Base-by-base conservation (phyloP, 2,797 vertebrate species). In the Anguilla marmorata region DNA sequence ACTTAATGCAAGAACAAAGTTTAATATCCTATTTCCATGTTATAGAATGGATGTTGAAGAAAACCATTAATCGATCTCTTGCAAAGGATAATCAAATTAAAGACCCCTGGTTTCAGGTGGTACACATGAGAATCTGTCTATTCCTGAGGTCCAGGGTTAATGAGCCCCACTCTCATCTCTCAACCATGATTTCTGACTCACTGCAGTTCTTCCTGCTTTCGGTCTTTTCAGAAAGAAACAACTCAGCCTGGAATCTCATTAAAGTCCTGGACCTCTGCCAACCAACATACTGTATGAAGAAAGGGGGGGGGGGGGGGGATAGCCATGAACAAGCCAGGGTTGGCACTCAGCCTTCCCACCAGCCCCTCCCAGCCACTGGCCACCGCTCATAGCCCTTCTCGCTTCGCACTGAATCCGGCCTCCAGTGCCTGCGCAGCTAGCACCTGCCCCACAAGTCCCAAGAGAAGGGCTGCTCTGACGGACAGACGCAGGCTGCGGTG, bases 171-270 rank as follows among this genome's bases (percentile, higher is more conserved):
- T 82, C 72, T 41, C 33, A 3, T 0, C 76, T 79, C 41, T 50
- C 79, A 30, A 21, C 41, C 19, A 45, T n/a, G 45, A 80, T 45
- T 48, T 41, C 76, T 76, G 72, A 76, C 69, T 74, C 69, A 33
- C 85, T 48, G 66, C 48, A 52, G 27, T 52, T 72, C 66, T 45
- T 86, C 86, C 66, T 45, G 33, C 52, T 63, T 60, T 66, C 63
- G 66, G 50, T 8, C 9, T 45, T 52, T 88, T 87, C 37, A 37
- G 56, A 87, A 79, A 52, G 63, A 89, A 86, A 52, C 83, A 54
- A 86, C 41, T 24, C 85, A 37, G 30, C 83, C 27, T 86, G 79
- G 87, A 82, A 87, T 86, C 87, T 87, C 48, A 84, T 88, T 88
- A 88, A 79, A 87, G 48, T 58, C 58, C 37, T 85, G 88, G 84